Evolutionary conservation across 2,113 vertebrate species (phyloP), one percentile per base, ranked within the genome.

Genomic region (Drymodes brunneopygia): DNA sequence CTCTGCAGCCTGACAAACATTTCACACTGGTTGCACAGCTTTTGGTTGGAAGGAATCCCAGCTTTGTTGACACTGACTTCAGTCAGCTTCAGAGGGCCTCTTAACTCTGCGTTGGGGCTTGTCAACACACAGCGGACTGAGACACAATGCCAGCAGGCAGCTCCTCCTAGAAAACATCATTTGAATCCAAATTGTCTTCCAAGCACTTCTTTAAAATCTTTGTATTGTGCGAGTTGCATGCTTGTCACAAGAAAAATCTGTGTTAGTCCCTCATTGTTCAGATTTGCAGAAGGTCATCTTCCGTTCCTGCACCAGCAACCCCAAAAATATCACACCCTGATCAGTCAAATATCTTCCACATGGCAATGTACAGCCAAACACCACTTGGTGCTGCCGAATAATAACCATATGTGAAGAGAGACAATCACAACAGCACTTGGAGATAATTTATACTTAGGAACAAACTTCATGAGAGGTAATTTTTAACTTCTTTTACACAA

Each of bases 11-110:
- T 96, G 85, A 96, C 75, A 78, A 92, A 90, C 29, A 92, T 73
- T 95, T 94, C 93, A 96, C 80, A 60, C 75, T 92, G 79, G 64
- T 93, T 80, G 88, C 88, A 86, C 11, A 45, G 85, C 83, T 96
- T 88, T 90, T 67, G 69, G 82, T 90, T 96, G 95, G 95, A 97
- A 95, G 92, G 53, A 90, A 95, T 96, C 93, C 95, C 94, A 93
- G 94, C 75, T 96, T 93, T 95, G 90, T 94, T 95, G 92, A 96
- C 88, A 84, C 75, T 93, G 86, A 96, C 93, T 96, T 93, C 92
- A 96, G 82, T 92, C 93, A 96, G 74, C 90, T 92, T 96, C 90
- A 95, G 93, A 93, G 61, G 83, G 90, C 82, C 85, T 95, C 93
- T 86, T 88, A 77, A 81, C 79, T 96, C 82, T 67, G 92, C n/a